Percentiles rank a stretch among this genome's conserved stretches.
Evolutionary conservation across 2,797 vertebrate genomes (phyloP).

Genomic region (Morelia viridis): DNA sequence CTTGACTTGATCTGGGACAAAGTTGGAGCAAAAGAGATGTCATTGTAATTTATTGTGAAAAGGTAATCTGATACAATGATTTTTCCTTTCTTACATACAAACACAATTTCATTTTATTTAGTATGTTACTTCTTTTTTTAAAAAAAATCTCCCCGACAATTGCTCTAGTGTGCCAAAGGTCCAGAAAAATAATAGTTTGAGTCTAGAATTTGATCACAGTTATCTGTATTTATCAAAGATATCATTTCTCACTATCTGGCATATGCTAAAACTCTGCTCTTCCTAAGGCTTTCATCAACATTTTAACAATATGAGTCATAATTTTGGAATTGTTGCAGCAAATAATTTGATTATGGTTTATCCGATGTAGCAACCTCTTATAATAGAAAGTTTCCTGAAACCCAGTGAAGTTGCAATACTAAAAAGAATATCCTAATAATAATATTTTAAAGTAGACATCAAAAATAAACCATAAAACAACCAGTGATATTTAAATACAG

Average conservation of each 20-base stretch:
- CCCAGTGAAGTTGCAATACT: background rate
- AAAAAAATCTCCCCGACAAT: background rate
- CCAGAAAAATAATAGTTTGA: background rate
- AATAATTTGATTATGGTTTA: background rate
- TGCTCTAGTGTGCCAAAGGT: background rate
- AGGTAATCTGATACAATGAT: background rate
- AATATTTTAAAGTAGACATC: background rate
- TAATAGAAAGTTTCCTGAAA: background rate
- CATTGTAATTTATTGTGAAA: slow-evolving; percentile 20
- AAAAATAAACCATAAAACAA: background rate
- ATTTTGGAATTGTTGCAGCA: background rate
- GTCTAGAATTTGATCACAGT: background rate
- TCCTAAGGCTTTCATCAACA: background rate
- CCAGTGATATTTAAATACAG: background rate
- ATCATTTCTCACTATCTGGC: background rate
- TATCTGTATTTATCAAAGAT: background rate
- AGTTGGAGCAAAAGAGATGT: background rate
- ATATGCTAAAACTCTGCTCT: background rate
- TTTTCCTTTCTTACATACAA: background rate
- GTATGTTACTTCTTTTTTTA: background rate
- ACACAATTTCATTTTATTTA: background rate
- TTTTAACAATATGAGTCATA: background rate
- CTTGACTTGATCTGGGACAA: background rate
- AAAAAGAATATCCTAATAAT: background rate
- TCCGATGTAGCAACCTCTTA: background rate